phyloP scores from a whole-genome alignment of 64 coral and sea anemone species.

The Pocillopora damicornis region DNA sequence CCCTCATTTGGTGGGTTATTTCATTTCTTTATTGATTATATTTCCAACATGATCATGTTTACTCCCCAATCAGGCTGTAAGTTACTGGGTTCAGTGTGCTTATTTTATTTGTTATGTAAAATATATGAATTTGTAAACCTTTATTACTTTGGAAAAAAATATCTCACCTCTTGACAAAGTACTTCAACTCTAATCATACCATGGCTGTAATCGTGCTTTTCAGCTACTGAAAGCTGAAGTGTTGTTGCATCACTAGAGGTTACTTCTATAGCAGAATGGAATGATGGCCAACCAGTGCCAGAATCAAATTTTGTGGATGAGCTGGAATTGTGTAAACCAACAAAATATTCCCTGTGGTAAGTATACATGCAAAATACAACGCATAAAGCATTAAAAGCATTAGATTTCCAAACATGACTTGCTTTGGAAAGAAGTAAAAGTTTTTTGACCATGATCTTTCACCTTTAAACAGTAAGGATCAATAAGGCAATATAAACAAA shows the following conservation, averaged over 20 bases:
- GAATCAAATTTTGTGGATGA: conserved; percentile 85
- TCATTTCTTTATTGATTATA: too few species aligned
- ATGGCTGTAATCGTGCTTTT: conserved; percentile 71
- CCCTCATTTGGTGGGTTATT: too few species aligned
- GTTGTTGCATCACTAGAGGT: neutral
- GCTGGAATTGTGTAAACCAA: conserved; percentile 20
- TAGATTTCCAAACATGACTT: neutral
- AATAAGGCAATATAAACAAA: too few species aligned
- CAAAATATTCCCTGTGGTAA: neutral
- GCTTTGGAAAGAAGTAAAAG: neutral
- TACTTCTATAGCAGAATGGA: conserved; percentile 57
- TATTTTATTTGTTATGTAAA: too few species aligned
- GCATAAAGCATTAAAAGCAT: too few species aligned
- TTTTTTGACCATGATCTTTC: too few species aligned
- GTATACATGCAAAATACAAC: too few species aligned
- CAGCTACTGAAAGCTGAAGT: conserved; percentile 32
- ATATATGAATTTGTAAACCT: too few species aligned
- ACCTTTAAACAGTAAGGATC: too few species aligned
- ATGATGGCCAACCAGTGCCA: conserved; percentile 89
- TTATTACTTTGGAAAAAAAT: neutral
- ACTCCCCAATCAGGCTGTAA: too few species aligned
- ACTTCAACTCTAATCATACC: conserved; percentile 94
- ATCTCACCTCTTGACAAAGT: conserved; percentile 75
- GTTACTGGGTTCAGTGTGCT: too few species aligned
- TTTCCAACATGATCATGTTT: too few species aligned